Base-by-base conservation (phyloP, 2,797 vertebrate species). In the Premnoplex brunnescens region DNA sequence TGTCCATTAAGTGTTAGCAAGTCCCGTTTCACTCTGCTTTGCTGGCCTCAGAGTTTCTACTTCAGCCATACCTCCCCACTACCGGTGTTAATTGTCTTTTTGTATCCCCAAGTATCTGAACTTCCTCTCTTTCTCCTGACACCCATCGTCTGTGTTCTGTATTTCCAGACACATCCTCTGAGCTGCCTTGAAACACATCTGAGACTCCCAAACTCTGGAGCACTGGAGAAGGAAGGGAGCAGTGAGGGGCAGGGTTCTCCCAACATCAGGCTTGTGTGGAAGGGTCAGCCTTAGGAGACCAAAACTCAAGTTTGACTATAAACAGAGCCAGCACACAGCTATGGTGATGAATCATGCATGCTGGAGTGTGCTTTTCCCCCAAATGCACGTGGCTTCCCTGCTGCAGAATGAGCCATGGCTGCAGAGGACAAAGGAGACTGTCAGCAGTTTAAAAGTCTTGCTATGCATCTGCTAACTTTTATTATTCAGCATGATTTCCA, bases 331-430 rank as follows among this genome's bases (percentile, higher is more conserved):
- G 30, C 2, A 0, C 9, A 52, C 30, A 69, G 37, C 37, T 64
- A 19, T 12, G 19, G 44, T 0, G 0, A 63, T 39, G 52, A 77
- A 62, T 69, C 49, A 13, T 3, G 2, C 1, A 0, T 1, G 1
- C 15, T 27, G n/a, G 32, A 56, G 15, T 3, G 17, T 44, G 68
- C 7, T 69, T 55, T 74, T 34, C 17, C 63, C 51, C 20, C 6
- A 7, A 63, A 82, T 3, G 16, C 28, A 37, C 0, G 1, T 1
- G 3, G 48, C 12, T 59, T 75, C 56, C 26, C 48, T 72, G n/a
- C 58, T 64, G 30, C 18, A 46, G 66, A 46, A 58, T 46, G 44
- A 84, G 39, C 37, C 12, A 12, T 8, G 51, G 44, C 36, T 51
- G 22, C 4, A 14, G 27, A 46, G 43, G 58, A 54, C 30, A 84